Conservation (phyloP, 2,113 vertebrate species). For the Phainopepla nitens region DNA sequence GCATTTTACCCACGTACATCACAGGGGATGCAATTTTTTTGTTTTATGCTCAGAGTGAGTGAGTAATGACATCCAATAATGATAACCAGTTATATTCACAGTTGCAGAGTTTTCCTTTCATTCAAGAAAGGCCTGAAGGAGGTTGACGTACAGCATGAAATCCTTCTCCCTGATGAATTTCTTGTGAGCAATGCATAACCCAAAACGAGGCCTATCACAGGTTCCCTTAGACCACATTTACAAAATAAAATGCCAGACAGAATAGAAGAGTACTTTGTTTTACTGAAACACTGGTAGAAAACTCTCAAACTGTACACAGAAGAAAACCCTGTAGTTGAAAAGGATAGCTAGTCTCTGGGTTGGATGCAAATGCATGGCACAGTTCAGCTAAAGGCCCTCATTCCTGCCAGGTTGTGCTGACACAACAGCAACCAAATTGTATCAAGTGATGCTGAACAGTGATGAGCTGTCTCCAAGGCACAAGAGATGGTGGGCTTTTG, state of each 20-base stretch:
- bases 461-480: not conserved
- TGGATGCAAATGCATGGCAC: not conserved
- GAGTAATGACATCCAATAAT: conserved; percentile 45
- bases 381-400: not conserved
- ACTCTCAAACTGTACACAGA: not conserved
- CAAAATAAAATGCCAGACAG: not conserved
- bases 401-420: not conserved
- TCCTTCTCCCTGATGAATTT: not conserved
- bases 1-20: not conserved
- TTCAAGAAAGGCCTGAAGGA: conserved; percentile 29
- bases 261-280: conserved; percentile 34
- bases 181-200: not conserved
- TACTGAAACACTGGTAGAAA: not conserved
- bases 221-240: not conserved
- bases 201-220: not conserved
- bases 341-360: not conserved
- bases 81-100: conserved; percentile 42
- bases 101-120: conserved; percentile 21
- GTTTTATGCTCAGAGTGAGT: conserved; percentile 11
- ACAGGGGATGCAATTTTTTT: conserved; percentile 9
- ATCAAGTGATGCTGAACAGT: not conserved
- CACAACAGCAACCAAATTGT: accelerated
- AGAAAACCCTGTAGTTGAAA: not conserved
- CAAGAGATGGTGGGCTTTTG: not conserved
- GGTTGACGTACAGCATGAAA: conserved; percentile 25